Conservation (phyloP, 2,888 invertebrate genomes). For the Cryptosula pallasiana region DNA sequence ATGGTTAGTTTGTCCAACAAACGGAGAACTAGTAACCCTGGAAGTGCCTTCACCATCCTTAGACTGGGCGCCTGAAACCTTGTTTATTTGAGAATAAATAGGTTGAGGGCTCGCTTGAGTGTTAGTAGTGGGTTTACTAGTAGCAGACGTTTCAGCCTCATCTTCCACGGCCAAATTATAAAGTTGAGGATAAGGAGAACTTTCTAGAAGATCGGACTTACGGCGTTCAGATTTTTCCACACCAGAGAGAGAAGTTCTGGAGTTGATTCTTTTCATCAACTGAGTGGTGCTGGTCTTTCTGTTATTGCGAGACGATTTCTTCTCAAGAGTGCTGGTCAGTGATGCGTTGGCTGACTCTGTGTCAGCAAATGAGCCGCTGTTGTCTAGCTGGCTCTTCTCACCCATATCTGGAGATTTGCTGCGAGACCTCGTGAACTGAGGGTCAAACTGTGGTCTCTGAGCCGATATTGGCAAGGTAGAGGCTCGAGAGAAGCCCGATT, state of each 20-base stretch:
- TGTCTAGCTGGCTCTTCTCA: background rate
- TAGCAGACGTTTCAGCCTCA: background rate
- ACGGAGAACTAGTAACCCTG: background rate
- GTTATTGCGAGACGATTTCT: constrained; percentile 5
- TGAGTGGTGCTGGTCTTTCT: background rate
- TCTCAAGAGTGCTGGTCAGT: background rate
- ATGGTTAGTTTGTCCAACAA: background rate
- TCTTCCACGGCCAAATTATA: constrained; percentile 8
- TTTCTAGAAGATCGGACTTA: constrained; percentile 24
- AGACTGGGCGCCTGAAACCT: background rate
- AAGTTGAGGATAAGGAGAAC: constrained; percentile 24
- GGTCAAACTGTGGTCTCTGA: background rate
- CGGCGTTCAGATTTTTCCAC: constrained; percentile 21
- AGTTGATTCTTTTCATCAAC: background rate
- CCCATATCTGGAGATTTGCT: background rate
- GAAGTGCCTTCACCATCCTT: background rate
- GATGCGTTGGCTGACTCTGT: background rate
- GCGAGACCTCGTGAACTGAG: background rate
- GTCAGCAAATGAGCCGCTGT: background rate
- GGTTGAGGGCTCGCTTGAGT: background rate
- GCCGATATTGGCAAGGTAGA: constrained; percentile 11
- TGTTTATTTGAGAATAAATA: constrained; percentile 7
- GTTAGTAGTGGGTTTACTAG: background rate
- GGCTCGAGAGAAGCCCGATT: background rate
- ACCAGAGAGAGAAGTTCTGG: constrained; percentile 10